These are phyloP conservation scores for Mustela lutreola DNA, from an alignment of 2,113 vertebrate genomes.

Conservation along the genomic window DNA sequence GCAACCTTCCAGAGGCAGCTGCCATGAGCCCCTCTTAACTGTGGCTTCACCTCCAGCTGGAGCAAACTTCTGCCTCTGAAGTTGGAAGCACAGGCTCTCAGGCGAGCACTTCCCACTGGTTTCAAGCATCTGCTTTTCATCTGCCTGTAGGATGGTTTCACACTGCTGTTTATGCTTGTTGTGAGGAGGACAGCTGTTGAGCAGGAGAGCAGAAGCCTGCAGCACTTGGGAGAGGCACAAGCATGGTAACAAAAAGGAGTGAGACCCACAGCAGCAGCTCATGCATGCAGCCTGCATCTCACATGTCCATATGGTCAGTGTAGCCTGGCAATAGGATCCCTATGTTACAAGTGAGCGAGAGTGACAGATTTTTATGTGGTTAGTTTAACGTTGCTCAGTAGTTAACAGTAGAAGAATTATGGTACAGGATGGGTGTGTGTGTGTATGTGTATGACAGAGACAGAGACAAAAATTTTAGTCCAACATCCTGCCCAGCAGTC, in stretches of 20 bases:
- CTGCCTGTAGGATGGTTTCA: constrained; percentile 10
- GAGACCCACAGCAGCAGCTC: neutral
- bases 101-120: neutral
- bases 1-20: constrained; percentile 29
- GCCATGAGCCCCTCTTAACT: neutral
- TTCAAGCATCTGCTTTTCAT: constrained; percentile 57
- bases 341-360: neutral
- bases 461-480: neutral
- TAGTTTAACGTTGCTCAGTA: neutral
- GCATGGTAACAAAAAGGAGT: accelerated
- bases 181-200: neutral
- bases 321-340: neutral
- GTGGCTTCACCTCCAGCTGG: neutral
- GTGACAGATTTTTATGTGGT: too few species aligned
- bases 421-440: neutral
- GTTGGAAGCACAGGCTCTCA: neutral
- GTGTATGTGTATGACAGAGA: neutral
- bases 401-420: neutral
- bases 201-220: neutral
- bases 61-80: neutral
- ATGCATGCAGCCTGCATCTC: neutral
- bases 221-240: neutral
- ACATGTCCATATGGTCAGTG: neutral
- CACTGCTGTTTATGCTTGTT: neutral
- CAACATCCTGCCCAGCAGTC: neutral